A percentile compares a stretch with the other conserved stretches of the same genome.
Conservation (phyloP, 2,888 invertebrate genomes). For the Congeria kusceri region DNA sequence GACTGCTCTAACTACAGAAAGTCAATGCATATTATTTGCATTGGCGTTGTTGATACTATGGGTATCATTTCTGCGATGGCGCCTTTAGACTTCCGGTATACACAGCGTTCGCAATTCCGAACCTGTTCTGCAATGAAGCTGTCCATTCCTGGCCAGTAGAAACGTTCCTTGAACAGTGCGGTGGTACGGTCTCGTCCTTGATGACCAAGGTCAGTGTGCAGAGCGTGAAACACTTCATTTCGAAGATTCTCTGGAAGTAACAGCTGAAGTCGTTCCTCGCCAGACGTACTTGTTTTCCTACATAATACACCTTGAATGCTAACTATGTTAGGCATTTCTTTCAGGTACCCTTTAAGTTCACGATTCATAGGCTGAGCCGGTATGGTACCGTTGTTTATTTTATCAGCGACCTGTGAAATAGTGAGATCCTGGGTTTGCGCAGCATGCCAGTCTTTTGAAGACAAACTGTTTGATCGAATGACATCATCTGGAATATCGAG, state of each 20-base stretch:
- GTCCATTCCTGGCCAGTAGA: constrained; percentile 7
- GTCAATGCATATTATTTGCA: constrained; percentile 3
- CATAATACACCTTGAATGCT: neutral
- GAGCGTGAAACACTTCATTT: neutral
- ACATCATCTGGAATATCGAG: no score
- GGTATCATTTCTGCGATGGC: no score
- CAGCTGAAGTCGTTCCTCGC: neutral
- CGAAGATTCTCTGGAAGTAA: neutral
- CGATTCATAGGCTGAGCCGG: neutral
- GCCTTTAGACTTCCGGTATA: neutral
- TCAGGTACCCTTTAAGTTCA: constrained; percentile 3
- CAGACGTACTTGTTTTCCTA: neutral
- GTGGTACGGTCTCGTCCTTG: constrained; percentile 10
- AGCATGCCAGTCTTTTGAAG: no score
- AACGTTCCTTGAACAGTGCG: constrained; percentile 6
- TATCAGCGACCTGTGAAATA: no score
- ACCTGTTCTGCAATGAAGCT: neutral
- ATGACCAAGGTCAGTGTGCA: constrained; percentile 6
- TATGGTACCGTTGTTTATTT: no score
- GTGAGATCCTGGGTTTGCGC: no score
- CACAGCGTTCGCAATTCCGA: neutral
- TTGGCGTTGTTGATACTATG: neutral
- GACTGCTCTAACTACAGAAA: neutral
- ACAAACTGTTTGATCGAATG: no score
- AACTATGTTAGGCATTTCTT: neutral